Base-by-base conservation (phyloP, 2,797 vertebrate genomes). In the Phrynocephalus guinanensis region DNA sequence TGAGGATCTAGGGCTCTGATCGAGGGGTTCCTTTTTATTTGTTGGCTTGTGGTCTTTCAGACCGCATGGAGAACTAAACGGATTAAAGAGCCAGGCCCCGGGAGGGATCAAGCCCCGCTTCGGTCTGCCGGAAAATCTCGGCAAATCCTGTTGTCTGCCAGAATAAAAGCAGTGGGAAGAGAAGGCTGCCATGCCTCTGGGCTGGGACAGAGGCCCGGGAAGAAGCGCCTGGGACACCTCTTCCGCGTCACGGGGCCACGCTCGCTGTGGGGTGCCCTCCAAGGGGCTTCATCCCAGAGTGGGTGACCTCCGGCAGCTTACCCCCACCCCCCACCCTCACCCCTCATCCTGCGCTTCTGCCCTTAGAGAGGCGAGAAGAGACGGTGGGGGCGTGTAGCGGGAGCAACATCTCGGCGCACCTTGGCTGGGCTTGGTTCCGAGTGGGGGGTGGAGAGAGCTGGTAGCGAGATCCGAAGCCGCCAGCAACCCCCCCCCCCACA, bases 371-470 rank as follows among this genome's bases (percentile, higher is more conserved):
- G 89, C 88, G 90, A 67, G 60, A 4, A 10, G 67, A 6, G n/a
- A 86, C 82, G 88, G 86, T 33, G 33, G 38, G 60, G 18, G 68
- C 16, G 18, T 85, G 83, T 85, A 72, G 38, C 80, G 50, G 50
- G 85, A 94, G 88, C 88, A 89, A 92, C 91, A 93, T 88, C 91
- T 77, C 90, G 83, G 85, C 68, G 89, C 89, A 93, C 91, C 90
- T 92, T 84, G 56, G 84, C 68, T 81, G 16, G 6, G 33, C 52
- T 33, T 8, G 73, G 66, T 82, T 48, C 16, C 9, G 81, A 30
- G 38, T 56, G 3, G 18, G 30, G 63, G 63, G 30, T n/a, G 28
- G 26, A 28, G 2, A 30, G 63, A 2, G 11, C 15, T 20, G 50
- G 33, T 22, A 2, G 20, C 24, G 18, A 44, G 72, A 75, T 38